Evolutionary conservation across 2,888 invertebrate species (phyloP), one percentile per base, ranked within the genome.

Genomic region (Tupiocoris notatus): DNA sequence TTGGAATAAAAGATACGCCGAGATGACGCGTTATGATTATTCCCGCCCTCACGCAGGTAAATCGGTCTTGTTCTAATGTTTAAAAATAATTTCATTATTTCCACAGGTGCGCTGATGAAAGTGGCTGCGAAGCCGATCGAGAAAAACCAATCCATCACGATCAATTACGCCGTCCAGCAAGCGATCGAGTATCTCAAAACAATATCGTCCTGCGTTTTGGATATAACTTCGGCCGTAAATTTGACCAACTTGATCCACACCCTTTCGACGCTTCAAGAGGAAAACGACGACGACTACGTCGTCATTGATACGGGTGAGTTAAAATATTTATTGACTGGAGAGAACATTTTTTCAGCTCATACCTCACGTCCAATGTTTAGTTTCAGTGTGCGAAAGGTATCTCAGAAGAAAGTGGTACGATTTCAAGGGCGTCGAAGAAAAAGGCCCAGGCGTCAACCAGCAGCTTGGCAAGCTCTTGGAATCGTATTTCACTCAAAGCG

Each of bases 391-490:
- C 77, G 86, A 86, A 77, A 85, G 84, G 64, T 86, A 92, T 80
- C 84, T 94, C 79, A 86, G 86, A 54, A 87, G 88, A 74, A 88
- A 89, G 79, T 94, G 94, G 94, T 88, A 88, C 80, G 87, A 88
- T 78, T 83, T 85, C 58, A 88, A 89, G 80, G 91, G 91, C 1
- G 82, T 84, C 77, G 83, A 86, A 73, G 90, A 91, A 81, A 89
- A 88, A 79, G 92, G 92, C 16, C 85, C 90, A 9, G 82, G 85
- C 76, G 89, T 87, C 80, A 91, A 91, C 83, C 87, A 88, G 79
- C 85, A 87, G 78, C 83, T 92, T 17, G 89, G 91, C 81, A 86
- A 86, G 77, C 83, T 93, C 70, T 84, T 91, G 17, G 88, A 88
- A 81, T 87, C 87, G n/a, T 91, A 89, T 83, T 86, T 92, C 6